Evolutionary conservation across 2,113 vertebrate genomes (phyloP).

Genomic region (Psophia crepitans): DNA sequence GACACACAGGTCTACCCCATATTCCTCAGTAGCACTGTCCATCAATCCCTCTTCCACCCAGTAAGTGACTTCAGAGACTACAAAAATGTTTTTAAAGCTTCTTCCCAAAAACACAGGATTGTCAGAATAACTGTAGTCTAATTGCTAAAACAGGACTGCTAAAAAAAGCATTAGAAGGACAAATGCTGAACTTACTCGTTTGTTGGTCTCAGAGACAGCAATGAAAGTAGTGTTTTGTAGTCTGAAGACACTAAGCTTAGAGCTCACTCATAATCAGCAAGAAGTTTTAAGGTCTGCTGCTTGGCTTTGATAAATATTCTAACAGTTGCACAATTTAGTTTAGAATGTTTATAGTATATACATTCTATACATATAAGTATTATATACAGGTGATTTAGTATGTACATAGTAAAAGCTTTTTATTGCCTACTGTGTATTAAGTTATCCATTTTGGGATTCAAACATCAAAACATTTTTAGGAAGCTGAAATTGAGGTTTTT

Average conservation of each 20-base stretch:
- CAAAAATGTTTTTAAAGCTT: neutral
- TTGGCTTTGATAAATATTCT: neutral
- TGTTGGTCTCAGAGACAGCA: neutral
- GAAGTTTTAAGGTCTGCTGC: neutral
- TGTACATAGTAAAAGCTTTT: no score
- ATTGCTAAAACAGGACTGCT: neutral
- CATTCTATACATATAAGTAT: no score
- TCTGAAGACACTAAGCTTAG: neutral
- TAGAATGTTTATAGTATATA: no score
- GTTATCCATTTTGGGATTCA: no score
- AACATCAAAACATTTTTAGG: no score
- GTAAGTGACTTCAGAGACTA: neutral
- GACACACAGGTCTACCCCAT: neutral
- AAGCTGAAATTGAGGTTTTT: no score
- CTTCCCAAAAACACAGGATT: neutral
- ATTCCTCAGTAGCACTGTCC: neutral
- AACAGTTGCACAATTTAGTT: no score
- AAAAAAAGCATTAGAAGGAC: neutral
- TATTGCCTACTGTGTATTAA: no score
- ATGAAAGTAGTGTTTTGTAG: neutral
- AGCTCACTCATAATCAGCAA: neutral
- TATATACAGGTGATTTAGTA: no score
- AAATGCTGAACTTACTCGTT: neutral
- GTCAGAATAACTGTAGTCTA: neutral
- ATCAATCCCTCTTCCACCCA: neutral